Base-by-base conservation (phyloP, 2,113 vertebrate species). In the Scatophagus argus region DNA sequence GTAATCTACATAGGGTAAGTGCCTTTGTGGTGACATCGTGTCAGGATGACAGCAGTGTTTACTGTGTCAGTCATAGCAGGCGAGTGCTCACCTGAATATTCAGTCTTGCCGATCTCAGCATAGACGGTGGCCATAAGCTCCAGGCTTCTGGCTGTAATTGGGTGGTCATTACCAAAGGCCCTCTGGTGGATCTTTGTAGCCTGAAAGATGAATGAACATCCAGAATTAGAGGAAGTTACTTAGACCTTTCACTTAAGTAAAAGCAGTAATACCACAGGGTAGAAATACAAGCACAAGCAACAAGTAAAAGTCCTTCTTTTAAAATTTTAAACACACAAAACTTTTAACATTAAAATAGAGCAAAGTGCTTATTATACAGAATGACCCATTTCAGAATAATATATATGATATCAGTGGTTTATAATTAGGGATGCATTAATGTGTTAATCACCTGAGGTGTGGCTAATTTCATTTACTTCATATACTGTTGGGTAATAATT, bases 131-230 rank as follows among this genome's bases (percentile, higher is more conserved):
- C 93, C 86, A 94, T 90, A 8, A 95, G 89, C 93, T 96, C 94
- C 93, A 94, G 93, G 85, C 94, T 96, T 85, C 91, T 91, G 90
- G 89, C 84, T 87, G 90, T 94, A 36, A 94, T 87, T 52, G 92
- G 94, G 77, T 93, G 94, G 86, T 96, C 93, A 1, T 69, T 94
- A 31, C 87, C 95, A 87, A 96, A 94, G 78, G 94, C 83, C 89
- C 92, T 92, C 88, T 95, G 94, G 83, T 94, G 94, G 79, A 95
- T 94, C 92, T 96, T 95, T 87, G 95, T 93, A 68, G 93, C 94
- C 95, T 96, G 84, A 90, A 66, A 81, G 38, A 72, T 6, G 44
- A 68, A 74, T 46, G 3, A 27, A 68, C 32, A 65, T 14, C 19
- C 25, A 71, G 32, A 51, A 25, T 21, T 5, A 32, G 23, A 51